Evolutionary conservation across 2,113 vertebrate genomes (phyloP).

Genomic region (Plectropomus leopardus): DNA sequence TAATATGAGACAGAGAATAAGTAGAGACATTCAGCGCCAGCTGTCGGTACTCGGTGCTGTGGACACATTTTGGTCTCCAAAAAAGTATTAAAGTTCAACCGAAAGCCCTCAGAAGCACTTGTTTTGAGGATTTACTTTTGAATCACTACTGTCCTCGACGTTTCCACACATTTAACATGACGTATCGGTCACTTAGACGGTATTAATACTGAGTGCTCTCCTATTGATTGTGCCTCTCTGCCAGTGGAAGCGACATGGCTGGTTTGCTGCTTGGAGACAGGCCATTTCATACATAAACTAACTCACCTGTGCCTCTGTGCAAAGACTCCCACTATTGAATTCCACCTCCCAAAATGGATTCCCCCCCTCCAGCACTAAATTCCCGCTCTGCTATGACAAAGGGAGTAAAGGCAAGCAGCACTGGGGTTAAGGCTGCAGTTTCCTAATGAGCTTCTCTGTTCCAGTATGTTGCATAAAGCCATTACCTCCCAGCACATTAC

Average conservation of each 20-base stretch:
- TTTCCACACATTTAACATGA: constrained; percentile 39
- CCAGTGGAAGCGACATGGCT: constrained; percentile 49
- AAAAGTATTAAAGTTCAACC: not conserved
- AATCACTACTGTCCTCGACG: constrained; percentile 10
- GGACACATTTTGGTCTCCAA: not conserved
- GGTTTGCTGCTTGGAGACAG: constrained; percentile 55
- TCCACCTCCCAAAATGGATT: constrained; percentile 58
- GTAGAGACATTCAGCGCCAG: not conserved
- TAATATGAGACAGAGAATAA: not conserved
- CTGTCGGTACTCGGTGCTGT: not conserved
- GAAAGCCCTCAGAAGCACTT: not conserved
- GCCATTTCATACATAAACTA: constrained; percentile 67
- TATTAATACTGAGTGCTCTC: constrained; percentile 71
- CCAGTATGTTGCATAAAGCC: constrained; percentile 89
- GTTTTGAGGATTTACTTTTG: constrained; percentile 34
- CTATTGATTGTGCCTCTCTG: constrained; percentile 52
- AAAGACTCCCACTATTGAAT: constrained; percentile 56
- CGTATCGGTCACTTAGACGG: constrained; percentile 47
- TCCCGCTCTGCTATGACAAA: constrained; percentile 74
- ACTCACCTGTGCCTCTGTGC: constrained; percentile 62
- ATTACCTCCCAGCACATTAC: constrained; percentile 93
- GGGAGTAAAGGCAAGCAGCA: constrained; percentile 70
- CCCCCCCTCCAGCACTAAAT: constrained; percentile 41
- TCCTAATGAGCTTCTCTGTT: constrained; percentile 88
- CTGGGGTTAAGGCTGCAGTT: constrained; percentile 87